Base-by-base conservation (phyloP, 1,140 invertebrate species). In the Panagrolaimus sp. region DNA sequence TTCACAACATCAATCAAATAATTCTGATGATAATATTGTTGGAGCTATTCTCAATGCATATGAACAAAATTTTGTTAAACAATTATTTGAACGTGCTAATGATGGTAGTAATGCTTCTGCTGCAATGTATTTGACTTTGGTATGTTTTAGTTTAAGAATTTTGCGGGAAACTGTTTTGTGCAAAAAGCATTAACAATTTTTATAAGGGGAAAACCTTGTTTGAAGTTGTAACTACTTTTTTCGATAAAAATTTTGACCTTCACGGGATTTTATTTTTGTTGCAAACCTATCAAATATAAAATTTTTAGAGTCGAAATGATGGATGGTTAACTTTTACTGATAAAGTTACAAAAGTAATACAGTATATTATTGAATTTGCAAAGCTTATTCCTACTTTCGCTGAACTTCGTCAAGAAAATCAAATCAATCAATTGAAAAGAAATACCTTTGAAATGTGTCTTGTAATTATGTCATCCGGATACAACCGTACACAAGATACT, bases 281-380 rank as follows among this genome's bases (percentile, higher is more conserved):
- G 23, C 14, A 48, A 62, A 66, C 13, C 76, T 43, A 8, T 42
- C 45, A 66, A 11, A 9, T n/a, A 66, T 48, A n/a, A 4, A 14
- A 4, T 45, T 67, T 79, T 27, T 53, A 76, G 74, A 61, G 67
- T 42, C 76, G 71, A 48, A 63, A 47, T n/a, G 45, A 66, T 11
- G 76, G 73, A 5, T 76, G 74, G 74, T 14, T 63, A 9, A 78
- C 66, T 38, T 76, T 67, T 43, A 72, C 74, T 23, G 53, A 76
- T 45, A 67, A 78, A 43, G 23, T 76, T 20, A 76, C 77, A 11
- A 67, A 72, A 63, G 68, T 76, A 8, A 79, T 78, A 43, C 65
- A 69, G 61, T 79, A 47, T 38, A 75, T 76, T n/a, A 76, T 76
- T 53, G 74, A 76, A 64, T 76, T 78, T 23, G 74, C 74, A 20